Base-by-base conservation (phyloP, 2,888 invertebrate genomes). In the Zygaena filipendulae region DNA sequence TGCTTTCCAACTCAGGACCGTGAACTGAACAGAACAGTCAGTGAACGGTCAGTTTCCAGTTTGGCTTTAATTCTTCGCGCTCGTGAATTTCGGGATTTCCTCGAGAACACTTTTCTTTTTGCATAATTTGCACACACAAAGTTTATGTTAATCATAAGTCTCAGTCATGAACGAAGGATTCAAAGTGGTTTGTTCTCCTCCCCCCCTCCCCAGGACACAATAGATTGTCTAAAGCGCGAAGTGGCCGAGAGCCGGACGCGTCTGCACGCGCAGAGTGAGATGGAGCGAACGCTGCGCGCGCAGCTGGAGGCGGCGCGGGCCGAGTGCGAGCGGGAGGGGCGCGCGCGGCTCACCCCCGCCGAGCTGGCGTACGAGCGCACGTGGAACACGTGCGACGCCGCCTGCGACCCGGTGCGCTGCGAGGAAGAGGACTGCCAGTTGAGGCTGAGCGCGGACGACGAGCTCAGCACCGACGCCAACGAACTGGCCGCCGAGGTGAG, bases 401-500 rank as follows among this genome's bases (percentile, higher is more conserved):
- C 75, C 10, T 77, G 77, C 46, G 77, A 77, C 47, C 77, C 77
- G 3, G 69, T 75, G 27, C 60, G 54, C 46, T 64, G 69, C 36
- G 72, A 69, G 30, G 52, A 49, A 30, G 71, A 50, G 53, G 81
- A 59, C 42, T 82, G 47, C 45, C 62, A 55, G 43, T 42, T 51
- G 45, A 67, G 51, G 56, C 55, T 60, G 42, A 60, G 45, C 41
- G 59, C 54, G 39, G 75, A 69, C 36, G 69, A 70, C 45, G 77
- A 77, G 46, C 45, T 79, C 40, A 77, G 77, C 52, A 68, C 66
- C 20, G 77, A 79, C 33, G 72, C 77, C 35, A 72, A 54, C 35
- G 77, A 77, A 47, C 51, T 79, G 37, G 77, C 77, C 23, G 75
- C 74, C 36, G 79, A 79, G 64, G 77, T 77, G 37, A 48, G 51